Base-by-base conservation (phyloP, 2,797 vertebrate genomes). In the Gallinago nigripennis region DNA sequence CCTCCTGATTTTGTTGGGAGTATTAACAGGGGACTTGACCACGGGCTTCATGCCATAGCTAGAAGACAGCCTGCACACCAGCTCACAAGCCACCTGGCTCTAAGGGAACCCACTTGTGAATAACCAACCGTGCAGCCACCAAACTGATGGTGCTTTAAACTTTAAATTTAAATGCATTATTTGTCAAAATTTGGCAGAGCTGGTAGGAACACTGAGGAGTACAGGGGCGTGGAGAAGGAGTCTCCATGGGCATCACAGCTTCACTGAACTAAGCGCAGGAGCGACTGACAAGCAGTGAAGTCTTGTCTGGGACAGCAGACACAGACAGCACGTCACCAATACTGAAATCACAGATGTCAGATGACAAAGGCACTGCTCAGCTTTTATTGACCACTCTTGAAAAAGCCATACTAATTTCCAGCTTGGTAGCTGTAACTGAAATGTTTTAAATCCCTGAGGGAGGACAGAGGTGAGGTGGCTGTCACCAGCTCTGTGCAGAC, bases 301-400 rank as follows among this genome's bases (percentile, higher is more conserved):
- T 12, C 60, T 35, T 1, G 9, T 33, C 57, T 68, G 80, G 80
- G 61, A 41, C 77, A 82, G 73, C 77, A 79, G 68, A 16, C 54
- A 35, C 63, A 83, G 63, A 37, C 45, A 0, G 18, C 53, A 64
- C 1, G 0, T 76, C 76, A 88, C 54, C 69, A 48, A 19, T 23
- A 63, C 48, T 0, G 1, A 17, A 28, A 37, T 12, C 16, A 1
- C 3, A 0, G 63, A 5, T 1, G 35, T 12, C 66, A 64, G 71
- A 35, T 70, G 78, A 79, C 77, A 61, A 50, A 70, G 63, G 46
- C 73, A 25, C 84, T 6, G 30, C 50, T 76, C 54, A 35, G 73
- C 66, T 68, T 41, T 45, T 57, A 90, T 10, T 0, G 0, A 72
- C 31, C 27, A 5, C 51, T 23, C 77, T 48, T 28, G 39, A 46